Base-by-base conservation (phyloP, 2,797 vertebrate genomes). In the Myotis daubentonii region DNA sequence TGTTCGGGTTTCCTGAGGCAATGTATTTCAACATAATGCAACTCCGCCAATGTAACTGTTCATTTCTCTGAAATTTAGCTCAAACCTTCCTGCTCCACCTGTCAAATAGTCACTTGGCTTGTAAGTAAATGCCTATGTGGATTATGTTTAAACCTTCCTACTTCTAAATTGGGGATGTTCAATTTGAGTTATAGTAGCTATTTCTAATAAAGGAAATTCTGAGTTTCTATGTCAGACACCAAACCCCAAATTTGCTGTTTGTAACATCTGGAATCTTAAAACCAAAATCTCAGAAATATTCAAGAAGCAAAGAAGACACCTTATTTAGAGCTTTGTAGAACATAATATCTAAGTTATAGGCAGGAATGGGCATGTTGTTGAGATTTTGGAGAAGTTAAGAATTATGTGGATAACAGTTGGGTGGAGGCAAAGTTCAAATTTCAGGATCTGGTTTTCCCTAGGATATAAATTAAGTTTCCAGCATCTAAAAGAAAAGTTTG, bases 1-100 rank as follows among this genome's bases (percentile, higher is more conserved):
- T 41, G 28, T 25, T 82, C 83, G 93, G 85, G 94, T 86, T 96
- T 97, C 93, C 96, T 95, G 97, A 93, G 38, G 92, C 93, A 75
- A 30, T 19, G 5, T 47, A 36, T 97, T 97, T 96, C 96, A 80
- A 90, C 95, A 95, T 60, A 75, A 49, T 36, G 16, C 41, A 94
- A 87, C n/a, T 38, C 72, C 30, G 44, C 85, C 62, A 60, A 66
- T 78, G 74, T 92, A 93, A 96, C 90, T 75, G 38, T 92, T n/a
- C 28, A 20, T 87, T 94, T 97, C 87, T 94, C 92, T 94, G 30
- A 94, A 92, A 76, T 55, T 94, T n/a, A 74, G 33, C 15, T 76
- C 36, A 49, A 60, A 36, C 22, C 10, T 78, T 15, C 28, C 47
- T 19, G 51, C 19, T 53, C 12, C 44, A 6, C 30, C 68, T 83